Conservation (phyloP, 2,797 vertebrate species). For the Sebastes cheni region DNA sequence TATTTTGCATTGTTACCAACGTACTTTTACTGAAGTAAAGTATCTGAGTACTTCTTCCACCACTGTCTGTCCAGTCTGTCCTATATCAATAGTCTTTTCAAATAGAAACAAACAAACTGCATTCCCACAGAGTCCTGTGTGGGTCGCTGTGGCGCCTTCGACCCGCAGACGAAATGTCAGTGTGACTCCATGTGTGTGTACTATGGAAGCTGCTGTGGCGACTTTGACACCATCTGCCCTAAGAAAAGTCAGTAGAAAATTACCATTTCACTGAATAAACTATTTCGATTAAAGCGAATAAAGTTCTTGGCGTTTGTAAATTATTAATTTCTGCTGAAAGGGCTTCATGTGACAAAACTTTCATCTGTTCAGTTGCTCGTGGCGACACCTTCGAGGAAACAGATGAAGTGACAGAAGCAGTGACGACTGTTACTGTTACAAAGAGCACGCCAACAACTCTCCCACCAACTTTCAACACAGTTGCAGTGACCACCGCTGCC, state of each 20-base stretch:
- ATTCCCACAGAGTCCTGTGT: conserved; percentile 86
- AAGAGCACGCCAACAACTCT: background rate
- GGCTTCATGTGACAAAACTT: background rate
- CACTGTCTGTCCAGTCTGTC: background rate
- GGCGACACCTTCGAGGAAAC: conserved; percentile 88
- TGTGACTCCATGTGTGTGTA: conserved; percentile 92
- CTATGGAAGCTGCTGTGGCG: conserved; percentile 91
- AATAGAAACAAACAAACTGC: conserved; percentile 18
- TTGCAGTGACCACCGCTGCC: background rate
- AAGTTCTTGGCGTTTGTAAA: background rate
- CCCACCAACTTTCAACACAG: background rate
- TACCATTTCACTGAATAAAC: background rate
- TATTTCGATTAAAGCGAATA: background rate
- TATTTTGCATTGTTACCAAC: background rate
- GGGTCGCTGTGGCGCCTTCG: conserved; percentile 86
- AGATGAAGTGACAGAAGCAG: conserved; percentile 60
- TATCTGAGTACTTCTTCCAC: background rate
- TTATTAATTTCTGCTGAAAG: background rate
- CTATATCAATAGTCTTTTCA: background rate
- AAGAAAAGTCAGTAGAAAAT: conserved; percentile 82
- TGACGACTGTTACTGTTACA: background rate
- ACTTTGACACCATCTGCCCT: conserved; percentile 85
- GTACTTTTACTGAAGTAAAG: background rate
- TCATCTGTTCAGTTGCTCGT: conserved; percentile 80
- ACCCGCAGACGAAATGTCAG: conserved; percentile 85